Evolutionary conservation across 1,140 invertebrate genomes (phyloP).

Genomic region (Anastatus disparis): DNA sequence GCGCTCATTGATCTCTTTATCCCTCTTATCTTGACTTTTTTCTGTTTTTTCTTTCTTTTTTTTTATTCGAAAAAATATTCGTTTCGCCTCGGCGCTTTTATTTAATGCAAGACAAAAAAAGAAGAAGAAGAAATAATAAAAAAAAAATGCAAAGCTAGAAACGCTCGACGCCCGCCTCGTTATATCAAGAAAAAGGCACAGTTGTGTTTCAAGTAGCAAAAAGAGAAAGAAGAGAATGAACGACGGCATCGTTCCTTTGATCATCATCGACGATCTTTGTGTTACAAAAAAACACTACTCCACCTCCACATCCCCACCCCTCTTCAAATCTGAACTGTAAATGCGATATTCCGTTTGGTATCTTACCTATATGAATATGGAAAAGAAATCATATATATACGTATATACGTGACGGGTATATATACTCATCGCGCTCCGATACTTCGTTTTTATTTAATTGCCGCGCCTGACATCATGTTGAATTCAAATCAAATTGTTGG

Average conservation of each 20-base stretch:
- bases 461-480: no score
- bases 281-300: no score
- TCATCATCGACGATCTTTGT: conserved; percentile 53
- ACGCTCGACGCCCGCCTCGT: conserved; percentile 51
- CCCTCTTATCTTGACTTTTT: conserved; percentile 8
- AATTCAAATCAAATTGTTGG: no score
- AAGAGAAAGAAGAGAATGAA: conserved; percentile 42
- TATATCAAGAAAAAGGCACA: conserved; percentile 58
- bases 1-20: conserved; percentile 32
- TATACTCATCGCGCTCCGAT: conserved; percentile 13
- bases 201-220: conserved; percentile 54
- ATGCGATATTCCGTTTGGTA: conserved; percentile 45
- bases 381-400: no score
- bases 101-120: conserved; percentile 50
- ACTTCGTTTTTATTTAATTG: conserved; percentile 49
- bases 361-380: conserved; percentile 59
- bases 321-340: conserved; percentile 50
- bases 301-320: no score
- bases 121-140: neutral
- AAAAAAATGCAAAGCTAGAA: conserved; percentile 58
- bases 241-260: conserved; percentile 55
- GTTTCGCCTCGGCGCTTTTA: neutral
- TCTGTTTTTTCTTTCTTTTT: neutral
- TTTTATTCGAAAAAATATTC: no score
- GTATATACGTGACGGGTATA: no score